Base-by-base conservation (phyloP, 2,797 vertebrate genomes). In the Kryptopterus vitreolus region DNA sequence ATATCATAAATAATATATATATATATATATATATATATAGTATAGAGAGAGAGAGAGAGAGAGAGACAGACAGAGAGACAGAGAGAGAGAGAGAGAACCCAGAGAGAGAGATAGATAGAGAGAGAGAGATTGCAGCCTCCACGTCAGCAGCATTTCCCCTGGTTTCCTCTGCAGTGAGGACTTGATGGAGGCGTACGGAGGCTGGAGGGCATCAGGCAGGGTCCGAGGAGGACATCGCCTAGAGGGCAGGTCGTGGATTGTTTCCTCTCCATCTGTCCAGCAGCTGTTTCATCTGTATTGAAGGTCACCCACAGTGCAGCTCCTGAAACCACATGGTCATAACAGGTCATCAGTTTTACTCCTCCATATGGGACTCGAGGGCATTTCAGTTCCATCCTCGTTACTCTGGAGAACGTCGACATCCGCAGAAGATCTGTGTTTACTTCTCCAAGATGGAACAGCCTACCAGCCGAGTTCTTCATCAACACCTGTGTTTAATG, bases 251-350 rank as follows among this genome's bases (percentile, higher is more conserved):
- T 22, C 53, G 69, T 11, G 26, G 6, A 20, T 7, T 22, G 24
- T 52, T 29, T 24, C 2, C 66, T 71, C 68, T 71, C 69, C 69
- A 71, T 71, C 69, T 71, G 57, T 76, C 69, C 18, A 71, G 46
- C 55, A 43, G 38, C 59, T 76, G 74, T 76, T 50, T 61, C 26
- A 76, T 46, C 33, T 46, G 38, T 58, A 58, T 33, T 46, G 73
- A 59, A 59, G 58, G 55, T 75, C 72, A 59, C 29, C 1, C 48
- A 52, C 50, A 15, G 16, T 18, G 16, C 9, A 52, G n/a, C 9
- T 10, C 9, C 22, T 24, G 16, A 16, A 33, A 62, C 10, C 31
- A 2, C 29, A 33, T 10, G 16, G 33, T 62, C 38, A 24, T 66
- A 43, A 43, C 38, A 38, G 12, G 35, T 66, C 4, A 38, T 11